Evolutionary conservation across 2,113 vertebrate genomes (phyloP).

Genomic region (Carassius carassius): DNA sequence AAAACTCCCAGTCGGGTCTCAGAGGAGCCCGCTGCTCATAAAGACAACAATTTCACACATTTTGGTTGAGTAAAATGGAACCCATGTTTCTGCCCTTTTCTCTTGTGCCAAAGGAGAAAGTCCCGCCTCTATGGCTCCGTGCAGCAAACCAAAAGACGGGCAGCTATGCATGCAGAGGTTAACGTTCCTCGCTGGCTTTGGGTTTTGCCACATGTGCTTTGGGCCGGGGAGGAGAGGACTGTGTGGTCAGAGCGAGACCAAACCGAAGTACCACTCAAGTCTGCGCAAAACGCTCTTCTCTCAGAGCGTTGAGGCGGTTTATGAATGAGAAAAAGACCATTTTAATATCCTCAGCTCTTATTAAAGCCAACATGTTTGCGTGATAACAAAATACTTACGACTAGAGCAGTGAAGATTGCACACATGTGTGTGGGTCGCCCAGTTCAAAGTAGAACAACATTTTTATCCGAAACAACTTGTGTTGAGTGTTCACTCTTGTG

Average conservation of each 20-base stretch:
- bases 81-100: background rate
- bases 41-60: conserved; percentile 24
- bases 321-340: background rate
- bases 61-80: conserved; percentile 10
- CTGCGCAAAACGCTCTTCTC: background rate
- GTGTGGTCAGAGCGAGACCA: conserved; percentile 33
- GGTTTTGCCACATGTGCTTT: conserved; percentile 38
- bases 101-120: background rate
- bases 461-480: background rate
- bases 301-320: no score
- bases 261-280: background rate
- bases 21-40: background rate
- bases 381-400: background rate
- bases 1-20: background rate
- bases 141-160: conserved; percentile 18
- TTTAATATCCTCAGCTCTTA: background rate
- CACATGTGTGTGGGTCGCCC: background rate
- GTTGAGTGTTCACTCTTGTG: no score
- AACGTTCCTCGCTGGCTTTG: conserved; percentile 15
- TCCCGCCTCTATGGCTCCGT: background rate
- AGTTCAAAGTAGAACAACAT: background rate
- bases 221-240: conserved; percentile 36
- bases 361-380: background rate
- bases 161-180: background rate
- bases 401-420: background rate